A percentile compares a stretch with the other conserved stretches of the same genome.
Conservation (phyloP, 2,797 vertebrate genomes). For the Lepidocolaptes lacrymiger region DNA sequence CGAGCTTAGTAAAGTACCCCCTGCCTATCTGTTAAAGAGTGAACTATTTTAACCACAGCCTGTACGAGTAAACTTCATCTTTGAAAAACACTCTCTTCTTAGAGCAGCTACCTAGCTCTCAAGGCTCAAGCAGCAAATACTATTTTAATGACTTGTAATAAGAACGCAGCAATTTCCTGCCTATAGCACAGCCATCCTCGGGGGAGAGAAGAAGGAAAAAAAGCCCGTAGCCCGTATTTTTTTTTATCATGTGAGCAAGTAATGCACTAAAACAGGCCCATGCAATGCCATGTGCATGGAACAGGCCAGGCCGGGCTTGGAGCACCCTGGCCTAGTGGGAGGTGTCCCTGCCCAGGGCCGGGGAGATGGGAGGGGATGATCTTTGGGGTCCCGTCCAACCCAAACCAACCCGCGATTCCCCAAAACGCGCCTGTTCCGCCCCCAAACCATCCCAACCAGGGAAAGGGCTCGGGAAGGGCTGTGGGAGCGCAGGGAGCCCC, state of each 20-base stretch:
- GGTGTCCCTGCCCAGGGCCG: fast-evolving
- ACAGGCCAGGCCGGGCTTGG: not conserved
- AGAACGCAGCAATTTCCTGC: fast-evolving
- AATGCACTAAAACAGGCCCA: fast-evolving
- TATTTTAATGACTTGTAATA: not conserved
- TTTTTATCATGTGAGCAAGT: not conserved
- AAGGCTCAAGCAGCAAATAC: fast-evolving
- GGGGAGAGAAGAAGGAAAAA: too few species aligned
- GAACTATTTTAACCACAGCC: not conserved
- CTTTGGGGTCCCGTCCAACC: not conserved
- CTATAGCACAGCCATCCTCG: too few species aligned
- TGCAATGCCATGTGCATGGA: not conserved
- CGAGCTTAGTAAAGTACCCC: not conserved
- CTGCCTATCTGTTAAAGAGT: not conserved
- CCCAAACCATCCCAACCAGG: too few species aligned
- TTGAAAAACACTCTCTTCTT: not conserved
- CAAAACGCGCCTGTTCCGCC: too few species aligned
- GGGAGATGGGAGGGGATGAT: fast-evolving
- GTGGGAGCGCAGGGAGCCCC: too few species aligned
- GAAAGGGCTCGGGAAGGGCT: too few species aligned
- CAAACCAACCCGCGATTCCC: not conserved
- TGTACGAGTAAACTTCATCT: fast-evolving
- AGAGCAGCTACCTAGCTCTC: not conserved
- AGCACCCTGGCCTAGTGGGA: not conserved
- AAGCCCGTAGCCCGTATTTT: fast-evolving